Percentiles rank a stretch among this genome's conserved stretches.
Conservation (phyloP, 2,888 invertebrate species). For the Epirrhoe alternata region DNA sequence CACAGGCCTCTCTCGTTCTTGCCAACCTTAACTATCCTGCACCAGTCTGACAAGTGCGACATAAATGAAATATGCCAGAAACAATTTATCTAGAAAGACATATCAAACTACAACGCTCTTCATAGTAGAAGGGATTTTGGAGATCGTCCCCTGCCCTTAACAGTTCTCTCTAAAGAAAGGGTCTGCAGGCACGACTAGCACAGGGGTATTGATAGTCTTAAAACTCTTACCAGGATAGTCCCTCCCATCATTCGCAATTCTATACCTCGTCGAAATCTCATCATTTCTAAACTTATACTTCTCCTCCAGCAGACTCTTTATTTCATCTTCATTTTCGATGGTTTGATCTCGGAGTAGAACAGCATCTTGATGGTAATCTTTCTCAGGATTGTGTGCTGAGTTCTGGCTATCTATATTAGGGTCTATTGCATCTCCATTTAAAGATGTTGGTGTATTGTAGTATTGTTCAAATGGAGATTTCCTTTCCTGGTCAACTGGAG, state of each 20-base stretch:
- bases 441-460: slow-evolving; percentile 1
- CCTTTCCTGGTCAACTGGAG: slow-evolving; percentile 3
- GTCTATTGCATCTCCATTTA: not conserved
- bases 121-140: no score
- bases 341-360: slow-evolving; percentile 15
- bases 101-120: no score
- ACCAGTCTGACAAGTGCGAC: no score
- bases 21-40: no score
- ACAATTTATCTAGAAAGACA: no score
- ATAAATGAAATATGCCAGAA: no score
- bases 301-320: slow-evolving; percentile 67
- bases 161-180: no score
- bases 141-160: no score
- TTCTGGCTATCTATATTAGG: not conserved
- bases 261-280: slow-evolving; percentile 66
- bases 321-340: slow-evolving; percentile 44
- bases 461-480: not conserved
- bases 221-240: slow-evolving; percentile 52
- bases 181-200: no score
- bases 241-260: slow-evolving; percentile 56
- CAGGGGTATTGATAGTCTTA: not conserved
- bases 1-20: no score
- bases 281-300: slow-evolving; percentile 74
- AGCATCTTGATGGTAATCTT: slow-evolving; percentile 21
- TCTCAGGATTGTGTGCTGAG: slow-evolving; percentile 17